Evolutionary conservation across 2,113 vertebrate genomes (phyloP).

Genomic region (Protobothrops flavoviridis): DNA sequence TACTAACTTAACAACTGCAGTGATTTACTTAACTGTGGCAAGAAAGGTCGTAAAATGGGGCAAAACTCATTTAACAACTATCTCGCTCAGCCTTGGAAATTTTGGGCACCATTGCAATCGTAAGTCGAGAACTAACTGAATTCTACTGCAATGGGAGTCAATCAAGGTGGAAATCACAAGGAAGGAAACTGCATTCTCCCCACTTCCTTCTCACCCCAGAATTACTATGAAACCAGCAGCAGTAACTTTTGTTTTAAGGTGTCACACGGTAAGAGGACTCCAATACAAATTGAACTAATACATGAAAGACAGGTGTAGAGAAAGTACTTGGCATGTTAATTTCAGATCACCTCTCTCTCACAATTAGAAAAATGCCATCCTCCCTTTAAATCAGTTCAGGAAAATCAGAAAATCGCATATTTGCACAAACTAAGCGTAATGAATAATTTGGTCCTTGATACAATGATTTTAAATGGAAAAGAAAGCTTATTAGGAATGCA

Average conservation of each 20-base stretch:
- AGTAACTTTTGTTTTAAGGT: background rate
- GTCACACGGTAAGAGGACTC: background rate
- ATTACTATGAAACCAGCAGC: background rate
- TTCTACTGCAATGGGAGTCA: background rate
- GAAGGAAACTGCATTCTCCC: background rate
- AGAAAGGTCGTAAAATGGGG: too few species aligned
- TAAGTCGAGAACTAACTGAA: too few species aligned
- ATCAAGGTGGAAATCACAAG: background rate
- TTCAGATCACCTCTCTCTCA: background rate
- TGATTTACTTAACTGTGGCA: too few species aligned
- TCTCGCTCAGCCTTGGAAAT: too few species aligned
- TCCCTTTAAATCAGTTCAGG: background rate
- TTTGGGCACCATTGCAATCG: too few species aligned
- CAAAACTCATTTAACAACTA: too few species aligned
- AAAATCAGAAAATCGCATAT: background rate
- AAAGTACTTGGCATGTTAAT: background rate
- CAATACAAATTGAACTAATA: too few species aligned
- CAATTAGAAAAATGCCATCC: background rate
- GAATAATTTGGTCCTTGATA: background rate
- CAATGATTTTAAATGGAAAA: background rate
- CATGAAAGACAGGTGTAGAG: background rate
- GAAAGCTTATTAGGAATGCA: background rate
- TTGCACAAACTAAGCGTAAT: background rate
- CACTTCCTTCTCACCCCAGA: background rate
- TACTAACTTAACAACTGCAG: too few species aligned